phyloP scores from a whole-genome alignment of 2,888 invertebrate species.

The Syrphus vitripennis region DNA sequence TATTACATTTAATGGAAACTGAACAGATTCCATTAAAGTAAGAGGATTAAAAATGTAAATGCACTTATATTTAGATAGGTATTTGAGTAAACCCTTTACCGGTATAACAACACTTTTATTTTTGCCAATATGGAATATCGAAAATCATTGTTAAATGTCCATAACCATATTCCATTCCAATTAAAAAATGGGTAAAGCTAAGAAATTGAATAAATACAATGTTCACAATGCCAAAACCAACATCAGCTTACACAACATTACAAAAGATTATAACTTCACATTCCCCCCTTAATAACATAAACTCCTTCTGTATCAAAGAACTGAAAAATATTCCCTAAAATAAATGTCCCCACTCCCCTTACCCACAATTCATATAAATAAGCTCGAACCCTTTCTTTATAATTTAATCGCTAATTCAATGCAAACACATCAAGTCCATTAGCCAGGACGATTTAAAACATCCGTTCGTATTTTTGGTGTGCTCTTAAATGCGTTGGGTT shows the following conservation, averaged over 20 bases:
- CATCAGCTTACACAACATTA: not conserved
- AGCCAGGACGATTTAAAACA: slow-evolving; percentile 58
- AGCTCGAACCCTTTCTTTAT: not conserved
- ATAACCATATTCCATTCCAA: not conserved
- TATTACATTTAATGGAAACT: too few species aligned
- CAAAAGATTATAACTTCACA: not conserved
- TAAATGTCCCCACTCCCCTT: not conserved
- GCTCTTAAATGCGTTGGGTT: slow-evolving; percentile 11
- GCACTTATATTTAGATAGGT: too few species aligned
- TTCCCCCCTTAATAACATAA: not conserved
- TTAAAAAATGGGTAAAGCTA: not conserved
- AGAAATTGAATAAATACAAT: not conserved
- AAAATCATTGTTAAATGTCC: not conserved
- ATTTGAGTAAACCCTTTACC: too few species aligned
- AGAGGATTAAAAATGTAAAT: too few species aligned
- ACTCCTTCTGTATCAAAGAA: not conserved
- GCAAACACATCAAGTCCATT: slow-evolving; percentile 68
- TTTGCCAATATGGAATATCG: too few species aligned
- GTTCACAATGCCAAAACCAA: not conserved
- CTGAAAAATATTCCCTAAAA: not conserved
- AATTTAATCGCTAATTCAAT: slow-evolving; percentile 49
- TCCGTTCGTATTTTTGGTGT: slow-evolving; percentile 48
- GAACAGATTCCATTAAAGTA: too few species aligned
- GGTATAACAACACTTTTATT: too few species aligned
- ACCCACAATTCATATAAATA: not conserved